Percentiles rank a stretch among this genome's conserved stretches.
Evolutionary conservation across 2,888 invertebrate species (phyloP).

Genomic region (Villa cingulata): DNA sequence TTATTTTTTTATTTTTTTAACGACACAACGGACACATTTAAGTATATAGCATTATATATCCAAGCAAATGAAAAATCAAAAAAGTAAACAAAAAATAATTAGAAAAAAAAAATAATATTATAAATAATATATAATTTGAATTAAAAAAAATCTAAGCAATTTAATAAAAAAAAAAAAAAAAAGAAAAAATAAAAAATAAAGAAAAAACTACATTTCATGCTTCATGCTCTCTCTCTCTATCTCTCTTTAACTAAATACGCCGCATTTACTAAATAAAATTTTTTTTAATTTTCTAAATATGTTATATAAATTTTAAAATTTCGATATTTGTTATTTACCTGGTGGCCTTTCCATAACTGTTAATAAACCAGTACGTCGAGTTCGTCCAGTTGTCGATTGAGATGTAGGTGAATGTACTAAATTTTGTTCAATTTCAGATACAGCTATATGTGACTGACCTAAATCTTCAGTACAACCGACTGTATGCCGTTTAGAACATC

Average conservation of each 20-base stretch:
- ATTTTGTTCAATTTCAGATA: constrained; percentile 20
- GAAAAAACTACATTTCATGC: constrained; percentile 19
- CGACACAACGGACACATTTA: neutral
- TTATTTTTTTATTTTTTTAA: too few relatives aligned
- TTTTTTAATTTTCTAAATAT: too few relatives aligned
- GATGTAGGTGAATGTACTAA: constrained; percentile 29
- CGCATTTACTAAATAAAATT: too few relatives aligned
- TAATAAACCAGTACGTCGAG: constrained; percentile 66
- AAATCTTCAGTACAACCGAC: constrained; percentile 61
- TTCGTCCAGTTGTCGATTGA: constrained; percentile 39
- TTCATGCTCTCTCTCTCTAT: too few relatives aligned
- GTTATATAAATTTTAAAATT: neutral
- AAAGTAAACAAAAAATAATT: constrained; percentile 15
- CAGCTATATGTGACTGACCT: constrained; percentile 22
- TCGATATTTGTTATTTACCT: constrained; percentile 41
- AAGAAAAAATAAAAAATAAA: constrained; percentile 12
- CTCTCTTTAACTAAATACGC: too few relatives aligned
- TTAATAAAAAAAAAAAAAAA: constrained; percentile 14
- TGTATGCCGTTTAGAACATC: constrained; percentile 63
- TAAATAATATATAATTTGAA: constrained; percentile 12
- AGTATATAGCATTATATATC: constrained; percentile 13
- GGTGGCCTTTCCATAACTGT: constrained; percentile 80
- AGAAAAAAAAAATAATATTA: constrained; percentile 11
- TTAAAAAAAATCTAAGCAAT: too few relatives aligned
- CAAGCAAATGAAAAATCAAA: constrained; percentile 18